A percentile compares a stretch with the other conserved stretches of the same genome.
These are phyloP conservation scores for Mormyrus hasselquistii DNA, from an alignment of 2,797 vertebrate species.

Conservation along the genomic window DNA sequence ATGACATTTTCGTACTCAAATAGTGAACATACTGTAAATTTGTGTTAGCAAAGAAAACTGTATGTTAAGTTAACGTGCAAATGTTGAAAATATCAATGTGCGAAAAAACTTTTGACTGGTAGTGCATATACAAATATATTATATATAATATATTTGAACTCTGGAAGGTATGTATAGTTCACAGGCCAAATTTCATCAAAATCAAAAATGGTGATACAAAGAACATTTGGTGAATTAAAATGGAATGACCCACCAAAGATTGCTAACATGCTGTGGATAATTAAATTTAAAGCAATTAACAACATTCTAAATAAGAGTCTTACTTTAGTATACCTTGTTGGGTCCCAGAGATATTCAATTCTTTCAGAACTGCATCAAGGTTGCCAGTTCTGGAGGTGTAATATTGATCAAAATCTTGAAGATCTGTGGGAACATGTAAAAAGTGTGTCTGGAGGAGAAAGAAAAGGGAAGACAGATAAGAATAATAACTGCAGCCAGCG, in stretches of 20 bases:
- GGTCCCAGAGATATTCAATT: slow-evolving; percentile 46
- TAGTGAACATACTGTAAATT: not conserved
- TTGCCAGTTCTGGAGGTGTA: slow-evolving; percentile 41
- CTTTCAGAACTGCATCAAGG: slow-evolving; percentile 48
- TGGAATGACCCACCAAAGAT: not conserved
- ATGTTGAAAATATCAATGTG: not conserved
- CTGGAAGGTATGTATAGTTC: not conserved
- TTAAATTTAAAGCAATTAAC: not conserved
- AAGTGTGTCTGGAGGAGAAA: not conserved
- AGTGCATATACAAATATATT: not conserved
- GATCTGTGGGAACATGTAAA: not conserved
- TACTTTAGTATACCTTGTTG: slow-evolving; percentile 43
- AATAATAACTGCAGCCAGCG: not conserved
- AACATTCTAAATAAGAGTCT: not conserved
- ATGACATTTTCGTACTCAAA: not conserved
- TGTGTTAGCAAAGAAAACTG: not conserved
- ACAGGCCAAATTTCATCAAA: not conserved
- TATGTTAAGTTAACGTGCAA: not conserved
- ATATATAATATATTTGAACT: not conserved
- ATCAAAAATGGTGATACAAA: not conserved
- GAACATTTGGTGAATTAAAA: not conserved
- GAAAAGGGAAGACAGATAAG: not conserved
- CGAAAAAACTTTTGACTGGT: not conserved
- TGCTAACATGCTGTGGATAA: not conserved
- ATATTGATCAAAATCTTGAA: not conserved